Conservation (phyloP, 1,140 invertebrate species). For the Zaprionus taronus region DNA sequence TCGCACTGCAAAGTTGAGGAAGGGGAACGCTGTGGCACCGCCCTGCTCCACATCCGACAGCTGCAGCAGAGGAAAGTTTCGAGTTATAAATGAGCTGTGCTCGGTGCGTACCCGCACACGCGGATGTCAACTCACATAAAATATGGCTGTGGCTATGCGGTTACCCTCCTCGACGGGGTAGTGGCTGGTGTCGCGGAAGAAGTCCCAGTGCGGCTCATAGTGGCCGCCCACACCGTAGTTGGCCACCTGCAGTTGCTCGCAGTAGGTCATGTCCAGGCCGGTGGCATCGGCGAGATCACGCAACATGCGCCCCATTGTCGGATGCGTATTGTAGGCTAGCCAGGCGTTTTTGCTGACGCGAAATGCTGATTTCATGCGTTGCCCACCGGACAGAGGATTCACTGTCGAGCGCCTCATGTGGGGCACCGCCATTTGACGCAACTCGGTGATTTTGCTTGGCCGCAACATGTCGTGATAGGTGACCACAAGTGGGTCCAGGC, state of each 20-base stretch:
- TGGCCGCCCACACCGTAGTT: slow-evolving; percentile 91
- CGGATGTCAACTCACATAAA: slow-evolving; percentile 84
- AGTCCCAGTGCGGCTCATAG: slow-evolving; percentile 91
- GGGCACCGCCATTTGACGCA: slow-evolving; percentile 94
- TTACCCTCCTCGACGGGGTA: slow-evolving; percentile 90
- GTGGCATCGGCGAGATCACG: slow-evolving; percentile 91
- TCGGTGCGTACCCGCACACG: not conserved
- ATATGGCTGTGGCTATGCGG: slow-evolving; percentile 80
- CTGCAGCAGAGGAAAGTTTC: slow-evolving; percentile 85
- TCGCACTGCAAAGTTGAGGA: slow-evolving; percentile 92
- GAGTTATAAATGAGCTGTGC: slow-evolving; percentile 7
- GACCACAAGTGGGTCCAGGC: slow-evolving; percentile 92
- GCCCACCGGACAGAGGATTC: slow-evolving; percentile 89
- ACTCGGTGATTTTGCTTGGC: slow-evolving; percentile 93
- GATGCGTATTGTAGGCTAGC: slow-evolving; percentile 93
- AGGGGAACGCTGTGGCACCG: slow-evolving; percentile 97
- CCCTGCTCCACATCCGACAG: slow-evolving; percentile 98
- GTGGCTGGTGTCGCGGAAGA: slow-evolving; percentile 63
- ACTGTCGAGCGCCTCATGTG: slow-evolving; percentile 92
- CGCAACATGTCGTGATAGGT: slow-evolving; percentile 95
- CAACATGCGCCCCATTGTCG: slow-evolving; percentile 90
- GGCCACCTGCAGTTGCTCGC: slow-evolving; percentile 88
- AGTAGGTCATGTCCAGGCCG: slow-evolving; percentile 92
- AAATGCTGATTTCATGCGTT: slow-evolving; percentile 88
- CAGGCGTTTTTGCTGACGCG: slow-evolving; percentile 99